Evolutionary conservation across 92 coral and sea anemone species (phyloP).

Genomic region (Galaxea fascicularis): DNA sequence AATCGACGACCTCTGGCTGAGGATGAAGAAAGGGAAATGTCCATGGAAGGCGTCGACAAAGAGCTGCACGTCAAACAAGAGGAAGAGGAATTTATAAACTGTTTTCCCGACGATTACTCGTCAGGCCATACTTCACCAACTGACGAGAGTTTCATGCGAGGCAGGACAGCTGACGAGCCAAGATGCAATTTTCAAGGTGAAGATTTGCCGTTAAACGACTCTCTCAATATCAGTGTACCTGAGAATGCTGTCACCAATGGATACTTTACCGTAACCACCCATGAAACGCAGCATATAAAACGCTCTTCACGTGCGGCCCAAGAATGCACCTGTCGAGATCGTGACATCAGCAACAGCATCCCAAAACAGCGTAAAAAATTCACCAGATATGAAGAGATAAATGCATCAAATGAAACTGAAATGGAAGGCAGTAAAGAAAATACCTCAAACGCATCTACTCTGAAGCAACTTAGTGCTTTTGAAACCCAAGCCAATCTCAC

Average conservation of each 20-base stretch:
- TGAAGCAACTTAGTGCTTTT: not conserved
- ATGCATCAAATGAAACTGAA: not conserved
- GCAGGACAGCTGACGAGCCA: not conserved
- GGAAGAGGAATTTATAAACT: conserved; percentile 36
- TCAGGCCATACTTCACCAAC: not conserved
- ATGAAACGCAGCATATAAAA: not conserved
- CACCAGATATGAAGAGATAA: not conserved
- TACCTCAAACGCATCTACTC: not conserved
- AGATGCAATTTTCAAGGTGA: not conserved
- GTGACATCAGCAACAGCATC: not conserved
- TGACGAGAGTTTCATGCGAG: not conserved
- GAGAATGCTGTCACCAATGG: not conserved
- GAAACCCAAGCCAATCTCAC: not conserved
- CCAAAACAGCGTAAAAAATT: not conserved
- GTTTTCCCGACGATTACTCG: conserved; percentile 17
- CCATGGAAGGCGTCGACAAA: not conserved
- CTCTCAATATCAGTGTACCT: not conserved
- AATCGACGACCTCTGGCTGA: not conserved
- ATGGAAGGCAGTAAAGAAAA: not conserved
- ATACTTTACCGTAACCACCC: not conserved
- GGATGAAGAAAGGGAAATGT: not conserved
- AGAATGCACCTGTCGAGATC: conserved; percentile 33
- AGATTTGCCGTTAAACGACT: conserved; percentile 6
- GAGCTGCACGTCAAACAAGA: conserved; percentile 33
- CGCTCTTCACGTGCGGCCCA: not conserved